Conservation (phyloP, 2,113 vertebrate genomes). For the Pseudorasbora parva region DNA sequence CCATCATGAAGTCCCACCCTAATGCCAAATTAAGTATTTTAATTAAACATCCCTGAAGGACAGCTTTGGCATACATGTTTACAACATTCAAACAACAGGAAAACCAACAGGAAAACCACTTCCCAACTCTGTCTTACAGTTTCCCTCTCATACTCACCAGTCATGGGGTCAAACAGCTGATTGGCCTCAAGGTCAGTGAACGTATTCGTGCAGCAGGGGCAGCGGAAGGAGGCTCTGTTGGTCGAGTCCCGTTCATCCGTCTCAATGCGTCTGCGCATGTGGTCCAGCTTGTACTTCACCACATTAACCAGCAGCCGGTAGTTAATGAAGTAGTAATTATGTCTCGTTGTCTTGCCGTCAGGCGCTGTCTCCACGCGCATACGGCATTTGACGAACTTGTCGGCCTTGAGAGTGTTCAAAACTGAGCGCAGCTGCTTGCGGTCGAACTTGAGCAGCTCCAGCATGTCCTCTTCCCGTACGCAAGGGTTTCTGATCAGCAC, state of each 20-base stretch:
- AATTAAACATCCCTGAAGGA: neutral
- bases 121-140: neutral
- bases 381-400: constrained; percentile 98
- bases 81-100: neutral
- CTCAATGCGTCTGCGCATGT: constrained; percentile 97
- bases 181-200: constrained; percentile 98
- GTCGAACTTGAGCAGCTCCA: constrained; percentile 97
- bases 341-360: constrained; percentile 94
- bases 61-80: neutral
- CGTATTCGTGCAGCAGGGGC: constrained; percentile 91
- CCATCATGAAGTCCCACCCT: too few species aligned
- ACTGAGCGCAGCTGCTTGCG: constrained; percentile 95
- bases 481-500: constrained; percentile 96
- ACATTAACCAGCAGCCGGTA: constrained; percentile 96
- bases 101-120: neutral
- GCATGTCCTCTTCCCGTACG: constrained; percentile 97
- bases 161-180: constrained; percentile 93
- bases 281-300: constrained; percentile 98
- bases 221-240: constrained; percentile 94
- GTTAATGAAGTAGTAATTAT: constrained; percentile 99
- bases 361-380: constrained; percentile 95
- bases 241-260: constrained; percentile 96
- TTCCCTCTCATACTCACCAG: constrained; percentile 78
- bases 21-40: neutral
- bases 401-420: constrained; percentile 94